These are phyloP conservation scores for Panagrolaimus sp. DNA, from an alignment of 1,140 invertebrate genomes.

Conservation along the genomic window DNA sequence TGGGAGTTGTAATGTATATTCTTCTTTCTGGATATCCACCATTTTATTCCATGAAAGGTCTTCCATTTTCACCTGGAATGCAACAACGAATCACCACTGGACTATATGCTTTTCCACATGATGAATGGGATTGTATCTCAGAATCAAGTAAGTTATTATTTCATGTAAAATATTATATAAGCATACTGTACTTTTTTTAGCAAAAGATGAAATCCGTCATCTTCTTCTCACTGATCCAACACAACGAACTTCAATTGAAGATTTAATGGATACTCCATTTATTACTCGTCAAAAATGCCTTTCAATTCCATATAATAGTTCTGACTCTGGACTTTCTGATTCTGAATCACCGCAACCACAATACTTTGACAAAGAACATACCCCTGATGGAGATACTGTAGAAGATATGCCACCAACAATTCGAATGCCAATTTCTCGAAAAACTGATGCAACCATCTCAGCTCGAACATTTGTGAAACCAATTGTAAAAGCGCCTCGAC, in stretches of 20 bases:
- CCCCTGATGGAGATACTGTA: conserved; percentile 12
- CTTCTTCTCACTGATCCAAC: conserved; percentile 86
- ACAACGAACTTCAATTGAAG: conserved; percentile 77
- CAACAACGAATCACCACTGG: conserved; percentile 88
- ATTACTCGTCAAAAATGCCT: conserved; percentile 1
- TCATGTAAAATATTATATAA: conserved; percentile 6
- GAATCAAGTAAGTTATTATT: conserved; percentile 66
- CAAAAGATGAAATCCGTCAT: conserved; percentile 84
- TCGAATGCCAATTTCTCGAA: conserved; percentile 11
- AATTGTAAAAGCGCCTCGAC: conserved; percentile 37
- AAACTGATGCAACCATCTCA: conserved; percentile 22
- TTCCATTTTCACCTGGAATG: conserved; percentile 95
- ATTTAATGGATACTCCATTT: conserved; percentile 76
- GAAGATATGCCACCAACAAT: conserved; percentile 11
- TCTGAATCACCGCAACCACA: conserved; percentile 23
- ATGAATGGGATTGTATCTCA: conserved; percentile 89
- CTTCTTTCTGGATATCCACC: conserved; percentile 91
- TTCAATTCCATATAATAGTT: conserved; percentile 12
- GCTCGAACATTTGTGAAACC: conserved; percentile 22
- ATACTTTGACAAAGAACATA: conserved; percentile 23
- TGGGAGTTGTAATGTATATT: conserved; percentile 97
- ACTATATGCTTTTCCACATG: conserved; percentile 88
- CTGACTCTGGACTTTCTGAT: not conserved
- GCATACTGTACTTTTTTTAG: conserved; percentile 54
- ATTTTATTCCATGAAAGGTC: conserved; percentile 90